Base-by-base conservation (phyloP, 1,140 invertebrate species). In the Homarus americanus region DNA sequence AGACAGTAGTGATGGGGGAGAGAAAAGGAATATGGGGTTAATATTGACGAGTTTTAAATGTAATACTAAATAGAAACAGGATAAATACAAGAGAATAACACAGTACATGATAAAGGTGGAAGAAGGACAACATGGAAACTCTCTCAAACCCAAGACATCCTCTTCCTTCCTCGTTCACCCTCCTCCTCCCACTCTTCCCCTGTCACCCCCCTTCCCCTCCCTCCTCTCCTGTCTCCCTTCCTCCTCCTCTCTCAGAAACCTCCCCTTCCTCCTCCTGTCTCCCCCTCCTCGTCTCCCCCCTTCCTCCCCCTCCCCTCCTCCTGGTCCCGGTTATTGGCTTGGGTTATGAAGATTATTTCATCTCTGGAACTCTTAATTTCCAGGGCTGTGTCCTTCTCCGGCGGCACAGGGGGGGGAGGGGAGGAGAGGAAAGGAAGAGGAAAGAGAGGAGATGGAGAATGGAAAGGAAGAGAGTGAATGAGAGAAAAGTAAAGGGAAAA, bases 301-400 rank as follows among this genome's bases (percentile, higher is more conserved):
- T 2, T 38, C 32, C 7, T 36, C 28, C 17, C 44, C 10, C 28
- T 63, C 28, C 10, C 41, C n/a, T 9, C 10, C 24, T 12, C 58
- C 32, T 32, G 24, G n/a, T 32, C 44, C 76, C 24, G 28, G 80
- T 82, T 82, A 82, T 53, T 82, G 80, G 44, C 80, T 82, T 66
- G 58, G 80, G 80, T 82, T 82, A 82, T 82, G 80, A 82, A 82
- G 80, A 82, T 82, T 82, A 82, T 82, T 82, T 82, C 80, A 82
- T 82, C 80, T 82, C 80, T 58, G 80, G 80, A 82, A 82, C 80
- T 82, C 80, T 82, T 82, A 82, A 82, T 82, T 82, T 82, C 58
- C 80, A 82, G 58, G 80, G 36, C 80, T 66, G 28, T 82, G 32
- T 63, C 58, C 44, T 66, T 82, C 44, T 36, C 58, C 40, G 34